Evolutionary conservation across 2,888 invertebrate species (phyloP).

Genomic region (Subacronicta megacephala): DNA sequence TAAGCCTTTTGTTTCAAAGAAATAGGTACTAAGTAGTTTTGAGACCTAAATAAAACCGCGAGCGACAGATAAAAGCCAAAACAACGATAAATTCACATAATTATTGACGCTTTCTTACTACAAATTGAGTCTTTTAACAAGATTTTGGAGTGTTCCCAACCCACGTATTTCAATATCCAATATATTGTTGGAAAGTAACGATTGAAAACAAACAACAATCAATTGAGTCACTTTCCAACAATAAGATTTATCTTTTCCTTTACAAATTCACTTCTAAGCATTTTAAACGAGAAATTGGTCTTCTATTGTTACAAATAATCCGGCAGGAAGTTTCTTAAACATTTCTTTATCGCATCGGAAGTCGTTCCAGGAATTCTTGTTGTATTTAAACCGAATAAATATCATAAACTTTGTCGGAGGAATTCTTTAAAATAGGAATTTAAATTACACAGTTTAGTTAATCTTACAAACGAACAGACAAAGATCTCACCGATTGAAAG

Average conservation of each 20-base stretch:
- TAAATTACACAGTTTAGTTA: slow-evolving; percentile 12
- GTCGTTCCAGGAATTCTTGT: slow-evolving; percentile 33
- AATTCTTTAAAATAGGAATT: slow-evolving; percentile 8
- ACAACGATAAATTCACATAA: slow-evolving; percentile 10
- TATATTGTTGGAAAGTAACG: slow-evolving; percentile 6
- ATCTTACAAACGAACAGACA: slow-evolving; percentile 13
- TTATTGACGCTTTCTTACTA: slow-evolving; percentile 35
- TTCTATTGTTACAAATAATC: slow-evolving; percentile 34
- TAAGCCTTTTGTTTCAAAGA: too few species aligned
- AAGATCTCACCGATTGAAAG: slow-evolving; percentile 42
- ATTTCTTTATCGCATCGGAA: slow-evolving; percentile 32
- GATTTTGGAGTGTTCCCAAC: slow-evolving; percentile 14
- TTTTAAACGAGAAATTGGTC: slow-evolving; percentile 11
- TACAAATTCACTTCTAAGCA: slow-evolving; percentile 10
- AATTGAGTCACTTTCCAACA: slow-evolving; percentile 8
- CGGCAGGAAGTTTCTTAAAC: slow-evolving; percentile 36
- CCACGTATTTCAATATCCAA: slow-evolving; percentile 15
- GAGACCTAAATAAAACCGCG: too few species aligned
- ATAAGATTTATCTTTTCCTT: slow-evolving; percentile 24
- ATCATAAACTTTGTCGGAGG: not conserved
- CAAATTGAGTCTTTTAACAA: slow-evolving; percentile 23
- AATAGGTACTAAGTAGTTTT: too few species aligned
- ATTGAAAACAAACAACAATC: slow-evolving; percentile 2
- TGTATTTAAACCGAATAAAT: slow-evolving; percentile 19
- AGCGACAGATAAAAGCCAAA: too few species aligned